These are phyloP conservation scores for Cremastinae sp. DNA, from an alignment of 2,888 invertebrate species.

Conservation along the genomic window DNA sequence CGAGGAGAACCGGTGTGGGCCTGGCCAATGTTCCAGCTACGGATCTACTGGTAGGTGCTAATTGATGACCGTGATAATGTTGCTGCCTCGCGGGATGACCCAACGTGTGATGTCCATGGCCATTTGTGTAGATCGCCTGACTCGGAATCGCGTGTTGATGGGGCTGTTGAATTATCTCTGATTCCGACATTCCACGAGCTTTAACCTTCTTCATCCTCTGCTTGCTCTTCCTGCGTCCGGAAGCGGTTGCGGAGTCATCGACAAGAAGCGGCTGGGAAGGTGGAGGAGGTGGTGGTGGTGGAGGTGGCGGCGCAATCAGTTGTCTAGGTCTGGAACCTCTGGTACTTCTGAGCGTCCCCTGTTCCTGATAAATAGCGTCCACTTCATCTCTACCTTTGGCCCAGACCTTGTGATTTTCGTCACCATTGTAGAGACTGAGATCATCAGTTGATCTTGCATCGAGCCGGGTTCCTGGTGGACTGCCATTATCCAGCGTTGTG, in stretches of 20 bases:
- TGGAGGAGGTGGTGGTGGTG: constrained; percentile 83
- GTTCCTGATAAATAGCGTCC: constrained; percentile 86
- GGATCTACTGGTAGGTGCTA: constrained; percentile 75
- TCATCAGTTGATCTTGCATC: constrained; percentile 84
- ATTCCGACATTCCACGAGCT: constrained; percentile 70
- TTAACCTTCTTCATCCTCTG: constrained; percentile 77
- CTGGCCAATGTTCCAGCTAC: constrained; percentile 76
- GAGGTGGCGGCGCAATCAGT: constrained; percentile 92
- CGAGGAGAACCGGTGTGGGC: constrained; percentile 80
- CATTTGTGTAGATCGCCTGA: constrained; percentile 76
- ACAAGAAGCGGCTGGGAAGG: constrained; percentile 75
- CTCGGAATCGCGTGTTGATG: constrained; percentile 59
- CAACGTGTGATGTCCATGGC: constrained; percentile 77
- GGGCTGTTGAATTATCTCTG: constrained; percentile 68
- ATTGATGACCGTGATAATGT: constrained; percentile 72
- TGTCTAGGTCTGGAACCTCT: constrained; percentile 88
- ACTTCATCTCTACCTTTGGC: constrained; percentile 89
- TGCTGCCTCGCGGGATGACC: constrained; percentile 77
- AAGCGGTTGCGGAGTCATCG: constrained; percentile 72
- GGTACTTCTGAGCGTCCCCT: constrained; percentile 81
- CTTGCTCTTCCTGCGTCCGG: constrained; percentile 73
- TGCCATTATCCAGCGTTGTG: constrained; percentile 77
- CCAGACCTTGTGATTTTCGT: constrained; percentile 97
- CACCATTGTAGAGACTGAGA: constrained; percentile 92
- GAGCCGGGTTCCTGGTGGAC: constrained; percentile 80